These are phyloP conservation scores for Cnemophilus loriae DNA, from an alignment of 2,113 vertebrate genomes.

Conservation along the genomic window DNA sequence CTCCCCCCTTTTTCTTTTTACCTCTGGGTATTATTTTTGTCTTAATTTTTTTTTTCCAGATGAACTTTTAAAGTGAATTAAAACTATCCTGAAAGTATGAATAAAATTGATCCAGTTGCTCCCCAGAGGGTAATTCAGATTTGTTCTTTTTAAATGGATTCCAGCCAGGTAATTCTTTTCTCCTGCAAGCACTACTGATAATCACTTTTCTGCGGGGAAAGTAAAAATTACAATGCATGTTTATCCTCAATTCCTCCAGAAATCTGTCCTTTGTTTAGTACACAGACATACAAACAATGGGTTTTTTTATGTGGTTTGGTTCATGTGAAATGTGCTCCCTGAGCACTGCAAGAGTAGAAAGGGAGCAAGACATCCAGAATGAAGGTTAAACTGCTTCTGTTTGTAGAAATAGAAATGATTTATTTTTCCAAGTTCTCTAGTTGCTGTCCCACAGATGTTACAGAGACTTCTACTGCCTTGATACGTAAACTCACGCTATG, in stretches of 20 bases:
- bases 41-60: neutral
- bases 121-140: neutral
- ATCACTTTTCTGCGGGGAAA: accelerated
- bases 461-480: neutral
- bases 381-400: neutral
- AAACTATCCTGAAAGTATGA: neutral
- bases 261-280: neutral
- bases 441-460: neutral
- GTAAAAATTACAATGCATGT: neutral
- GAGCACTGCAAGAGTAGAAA: neutral
- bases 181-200: neutral
- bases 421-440: neutral
- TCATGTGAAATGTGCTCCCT: neutral
- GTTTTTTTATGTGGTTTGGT: neutral
- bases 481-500: neutral
- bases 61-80: neutral
- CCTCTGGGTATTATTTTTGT: neutral
- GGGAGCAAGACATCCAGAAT: neutral
- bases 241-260: neutral
- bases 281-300: neutral
- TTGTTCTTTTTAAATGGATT: neutral
- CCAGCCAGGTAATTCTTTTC: neutral
- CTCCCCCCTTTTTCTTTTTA: neutral
- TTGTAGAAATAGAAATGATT: neutral
- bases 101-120: neutral